A percentile compares a stretch with the other conserved stretches of the same genome.
Evolutionary conservation across 35 echinoderm and acorn worm species (phyloP).

Genomic region (Lytechinus variegatus): DNA sequence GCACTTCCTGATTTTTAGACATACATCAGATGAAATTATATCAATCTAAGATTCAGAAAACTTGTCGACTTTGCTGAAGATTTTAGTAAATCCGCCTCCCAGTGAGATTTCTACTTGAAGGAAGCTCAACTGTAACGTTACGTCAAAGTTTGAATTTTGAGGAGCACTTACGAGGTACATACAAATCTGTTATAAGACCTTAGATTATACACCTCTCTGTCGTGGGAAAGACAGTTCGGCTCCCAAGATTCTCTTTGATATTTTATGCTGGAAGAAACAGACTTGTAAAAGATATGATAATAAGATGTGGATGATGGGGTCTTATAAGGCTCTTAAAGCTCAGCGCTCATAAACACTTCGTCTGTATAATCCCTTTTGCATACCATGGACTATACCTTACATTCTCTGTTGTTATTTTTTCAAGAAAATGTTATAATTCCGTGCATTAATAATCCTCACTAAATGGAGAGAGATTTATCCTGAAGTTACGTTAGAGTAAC

Average conservation of each 20-base stretch:
- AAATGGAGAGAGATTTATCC: conserved; percentile 18
- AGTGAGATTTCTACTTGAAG: too few species aligned
- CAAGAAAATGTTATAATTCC: background rate
- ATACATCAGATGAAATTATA: too few species aligned
- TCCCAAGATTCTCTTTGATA: background rate
- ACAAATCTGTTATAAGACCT: background rate
- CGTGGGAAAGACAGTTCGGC: background rate
- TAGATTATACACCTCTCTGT: background rate
- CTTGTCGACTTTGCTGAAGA: too few species aligned
- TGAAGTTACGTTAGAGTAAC: background rate
- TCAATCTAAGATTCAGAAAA: too few species aligned
- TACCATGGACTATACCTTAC: background rate
- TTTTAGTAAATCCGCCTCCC: too few species aligned
- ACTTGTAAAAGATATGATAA: background rate
- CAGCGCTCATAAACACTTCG: background rate
- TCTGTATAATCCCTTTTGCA: background rate
- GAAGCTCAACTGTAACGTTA: background rate
- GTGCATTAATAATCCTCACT: background rate
- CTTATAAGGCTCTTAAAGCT: background rate
- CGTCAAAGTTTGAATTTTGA: background rate
- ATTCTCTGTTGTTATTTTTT: background rate
- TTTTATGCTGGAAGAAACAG: background rate
- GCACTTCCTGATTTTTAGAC: too few species aligned
- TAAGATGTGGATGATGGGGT: background rate
- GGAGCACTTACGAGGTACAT: background rate